Evolutionary conservation across 2,888 invertebrate genomes (phyloP).

Genomic region (Pollenia labialis): DNA sequence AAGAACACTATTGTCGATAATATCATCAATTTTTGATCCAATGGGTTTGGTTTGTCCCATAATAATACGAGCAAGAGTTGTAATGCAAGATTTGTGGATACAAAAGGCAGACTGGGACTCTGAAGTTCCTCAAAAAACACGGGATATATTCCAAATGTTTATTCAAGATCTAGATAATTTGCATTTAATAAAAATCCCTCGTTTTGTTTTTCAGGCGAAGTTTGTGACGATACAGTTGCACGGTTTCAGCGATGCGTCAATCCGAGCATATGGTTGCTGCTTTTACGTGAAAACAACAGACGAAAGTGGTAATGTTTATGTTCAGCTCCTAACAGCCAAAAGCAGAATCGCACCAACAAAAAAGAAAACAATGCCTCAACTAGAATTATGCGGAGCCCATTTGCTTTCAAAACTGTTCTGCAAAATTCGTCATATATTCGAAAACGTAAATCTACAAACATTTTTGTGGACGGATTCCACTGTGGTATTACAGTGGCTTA

Average conservation of each 20-base stretch:
- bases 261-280: conserved; percentile 37
- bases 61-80: conserved; percentile 60
- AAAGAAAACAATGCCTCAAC: conserved; percentile 33
- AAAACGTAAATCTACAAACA: conserved; percentile 18
- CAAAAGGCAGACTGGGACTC: conserved; percentile 35
- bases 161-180: conserved; percentile 30
- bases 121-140: conserved; percentile 12
- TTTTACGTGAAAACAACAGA: conserved; percentile 10
- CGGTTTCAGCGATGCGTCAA: conserved; percentile 20
- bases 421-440: conserved; percentile 40
- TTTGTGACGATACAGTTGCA: conserved; percentile 13
- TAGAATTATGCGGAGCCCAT: conserved; percentile 37
- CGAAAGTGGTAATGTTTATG: background rate
- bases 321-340: conserved; percentile 12
- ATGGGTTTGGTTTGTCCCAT: conserved; percentile 58
- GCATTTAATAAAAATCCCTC: conserved; percentile 15
- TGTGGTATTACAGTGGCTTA: conserved; percentile 48
- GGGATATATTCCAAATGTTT: conserved; percentile 10
- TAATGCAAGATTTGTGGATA: conserved; percentile 58
- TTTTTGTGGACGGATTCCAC: conserved; percentile 59
- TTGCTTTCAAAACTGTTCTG: conserved; percentile 24
- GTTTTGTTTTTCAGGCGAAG: conserved; percentile 29
- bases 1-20: conserved; percentile 55
- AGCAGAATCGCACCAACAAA: conserved; percentile 24
- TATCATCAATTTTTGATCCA: conserved; percentile 47